Evolutionary conservation across 2,113 vertebrate genomes (phyloP).

Genomic region (Cyprinodon tularosa): DNA sequence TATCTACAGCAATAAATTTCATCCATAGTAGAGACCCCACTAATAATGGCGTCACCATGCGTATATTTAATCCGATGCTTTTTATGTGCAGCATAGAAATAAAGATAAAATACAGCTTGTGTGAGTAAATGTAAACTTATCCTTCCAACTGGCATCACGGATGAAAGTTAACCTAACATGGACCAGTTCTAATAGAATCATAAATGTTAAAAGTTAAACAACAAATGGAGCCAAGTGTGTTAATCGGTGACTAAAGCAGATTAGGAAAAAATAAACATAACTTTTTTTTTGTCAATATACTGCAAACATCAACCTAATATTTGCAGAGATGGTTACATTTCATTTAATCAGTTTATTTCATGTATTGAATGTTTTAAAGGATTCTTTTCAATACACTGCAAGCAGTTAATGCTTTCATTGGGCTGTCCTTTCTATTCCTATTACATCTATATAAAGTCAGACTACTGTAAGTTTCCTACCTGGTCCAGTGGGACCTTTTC

Average conservation of each 20-base stretch:
- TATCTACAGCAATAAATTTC: neutral
- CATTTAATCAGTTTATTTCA: slow-evolving; percentile 1
- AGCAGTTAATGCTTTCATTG: neutral
- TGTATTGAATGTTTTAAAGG: neutral
- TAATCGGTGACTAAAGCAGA: slow-evolving; percentile 3
- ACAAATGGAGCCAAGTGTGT: neutral
- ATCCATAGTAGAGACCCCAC: neutral
- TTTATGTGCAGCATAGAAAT: neutral
- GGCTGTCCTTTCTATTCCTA: neutral
- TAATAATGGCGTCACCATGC: neutral
- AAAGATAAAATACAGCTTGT: neutral
- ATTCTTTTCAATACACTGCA: neutral
- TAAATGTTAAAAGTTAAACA: neutral
- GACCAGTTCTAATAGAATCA: neutral
- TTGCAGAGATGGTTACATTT: neutral
- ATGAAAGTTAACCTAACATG: neutral
- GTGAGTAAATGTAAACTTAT: neutral
- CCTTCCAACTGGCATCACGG: neutral
- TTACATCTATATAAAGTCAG: neutral
- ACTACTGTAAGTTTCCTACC: slow-evolving; percentile 36
- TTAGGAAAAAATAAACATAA: slow-evolving; percentile 27
- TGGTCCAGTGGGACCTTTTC: slow-evolving; percentile 63
- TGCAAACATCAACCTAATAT: neutral
- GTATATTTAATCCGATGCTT: neutral
- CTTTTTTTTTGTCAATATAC: neutral